A percentile compares a stretch with the other conserved stretches of the same genome.
These are phyloP conservation scores for Carterocephalus palaemon DNA, from an alignment of 2,888 invertebrate genomes.

Conservation along the genomic window DNA sequence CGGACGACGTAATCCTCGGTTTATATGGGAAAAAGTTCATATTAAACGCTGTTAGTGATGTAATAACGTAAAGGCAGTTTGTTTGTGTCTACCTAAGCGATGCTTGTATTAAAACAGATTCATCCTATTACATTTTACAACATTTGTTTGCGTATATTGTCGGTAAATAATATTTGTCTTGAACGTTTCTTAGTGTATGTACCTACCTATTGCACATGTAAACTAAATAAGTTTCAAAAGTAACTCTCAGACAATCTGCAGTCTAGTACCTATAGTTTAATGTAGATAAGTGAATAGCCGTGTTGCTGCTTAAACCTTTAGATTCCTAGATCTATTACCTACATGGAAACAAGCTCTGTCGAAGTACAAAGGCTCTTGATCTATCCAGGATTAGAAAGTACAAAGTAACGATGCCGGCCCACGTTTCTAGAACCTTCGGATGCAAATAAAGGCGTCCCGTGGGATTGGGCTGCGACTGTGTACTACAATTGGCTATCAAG, in stretches of 20 bases:
- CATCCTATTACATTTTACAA: too few relatives aligned
- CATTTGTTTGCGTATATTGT: too few relatives aligned
- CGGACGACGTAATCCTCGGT: not conserved
- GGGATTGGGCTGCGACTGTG: not conserved
- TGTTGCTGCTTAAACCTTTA: slow-evolving; percentile 3
- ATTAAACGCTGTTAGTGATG: slow-evolving; percentile 4
- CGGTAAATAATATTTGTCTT: too few relatives aligned
- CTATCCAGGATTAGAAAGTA: slow-evolving; percentile 9
- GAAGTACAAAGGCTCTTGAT: slow-evolving; percentile 2
- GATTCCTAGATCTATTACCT: slow-evolving; percentile 8
- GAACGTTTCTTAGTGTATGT: too few relatives aligned
- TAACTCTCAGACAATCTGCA: not conserved
- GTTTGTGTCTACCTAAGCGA: slow-evolving; percentile 1
- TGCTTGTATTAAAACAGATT: too few relatives aligned
- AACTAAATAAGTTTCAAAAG: too few relatives aligned
- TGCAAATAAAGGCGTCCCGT: slow-evolving; percentile 8
- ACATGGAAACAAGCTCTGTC: slow-evolving; percentile 5
- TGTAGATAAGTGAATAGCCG: slow-evolving; percentile 10
- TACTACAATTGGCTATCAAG: slow-evolving; percentile 6
- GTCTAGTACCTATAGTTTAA: too few relatives aligned
- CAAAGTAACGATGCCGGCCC: not conserved
- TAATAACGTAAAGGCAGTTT: slow-evolving; percentile 1
- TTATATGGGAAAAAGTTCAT: slow-evolving; percentile 5
- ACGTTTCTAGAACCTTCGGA: slow-evolving; percentile 7
- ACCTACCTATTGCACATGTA: not conserved